Percentiles rank a stretch among this genome's conserved stretches.
Conservation (phyloP, 2,113 vertebrate genomes). For the Hemicordylus capensis region DNA sequence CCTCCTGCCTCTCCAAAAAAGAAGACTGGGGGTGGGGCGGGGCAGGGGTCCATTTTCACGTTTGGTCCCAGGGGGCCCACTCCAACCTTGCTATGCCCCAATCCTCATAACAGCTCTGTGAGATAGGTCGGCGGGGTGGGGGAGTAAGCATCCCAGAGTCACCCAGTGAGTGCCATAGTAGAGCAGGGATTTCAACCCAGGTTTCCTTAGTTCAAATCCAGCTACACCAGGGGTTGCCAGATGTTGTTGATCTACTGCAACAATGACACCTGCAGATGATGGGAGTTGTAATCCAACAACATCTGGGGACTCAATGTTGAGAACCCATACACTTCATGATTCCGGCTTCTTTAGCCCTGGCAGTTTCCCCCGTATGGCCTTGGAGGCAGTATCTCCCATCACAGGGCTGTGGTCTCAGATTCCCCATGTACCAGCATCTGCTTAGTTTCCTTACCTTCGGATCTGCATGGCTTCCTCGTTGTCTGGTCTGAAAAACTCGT, state of each 20-base stretch:
- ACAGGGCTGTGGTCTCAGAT: background rate
- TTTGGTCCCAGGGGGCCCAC: too few relatives aligned
- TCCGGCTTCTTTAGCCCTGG: background rate
- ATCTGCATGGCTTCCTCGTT: slow-evolving; percentile 88
- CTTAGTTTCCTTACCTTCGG: slow-evolving; percentile 77
- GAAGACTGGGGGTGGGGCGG: too few relatives aligned
- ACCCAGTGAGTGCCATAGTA: background rate
- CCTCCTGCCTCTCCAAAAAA: too few relatives aligned
- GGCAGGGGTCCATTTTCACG: too few relatives aligned
- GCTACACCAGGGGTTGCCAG: too few relatives aligned
- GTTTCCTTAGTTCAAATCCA: background rate
- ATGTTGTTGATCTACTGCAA: too few relatives aligned
- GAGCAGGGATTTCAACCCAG: background rate
- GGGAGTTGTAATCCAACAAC: too few relatives aligned
- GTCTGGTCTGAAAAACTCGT: slow-evolving; percentile 87
- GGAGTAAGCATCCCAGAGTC: background rate
- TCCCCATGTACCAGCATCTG: background rate
- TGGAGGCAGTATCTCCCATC: background rate
- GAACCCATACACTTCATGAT: background rate
- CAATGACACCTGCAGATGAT: too few relatives aligned
- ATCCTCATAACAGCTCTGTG: background rate
- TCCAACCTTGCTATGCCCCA: too few relatives aligned
- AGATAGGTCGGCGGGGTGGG: background rate
- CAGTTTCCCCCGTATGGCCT: too few relatives aligned
- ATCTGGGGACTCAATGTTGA: too few relatives aligned